A percentile compares a stretch with the other conserved stretches of the same genome.
These are phyloP conservation scores for Zaprionus nigranus DNA, from an alignment of 1,140 invertebrate genomes.

Conservation along the genomic window DNA sequence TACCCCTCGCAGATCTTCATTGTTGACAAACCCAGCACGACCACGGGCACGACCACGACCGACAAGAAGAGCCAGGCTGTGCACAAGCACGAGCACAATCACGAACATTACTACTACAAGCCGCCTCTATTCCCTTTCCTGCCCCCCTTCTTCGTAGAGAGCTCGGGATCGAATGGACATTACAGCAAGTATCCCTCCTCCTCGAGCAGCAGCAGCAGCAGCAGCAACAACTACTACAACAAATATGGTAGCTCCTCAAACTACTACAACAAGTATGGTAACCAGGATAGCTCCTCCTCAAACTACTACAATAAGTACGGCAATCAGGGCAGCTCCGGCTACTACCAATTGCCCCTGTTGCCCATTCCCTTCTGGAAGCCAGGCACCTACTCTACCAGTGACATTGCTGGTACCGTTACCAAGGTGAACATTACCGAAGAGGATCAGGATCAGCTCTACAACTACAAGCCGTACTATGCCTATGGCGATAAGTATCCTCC, in stretches of 20 bases:
- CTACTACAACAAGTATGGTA: slow-evolving; percentile 15
- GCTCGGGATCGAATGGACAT: slow-evolving; percentile 7
- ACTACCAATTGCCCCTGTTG: slow-evolving; percentile 48
- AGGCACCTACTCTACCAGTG: neutral
- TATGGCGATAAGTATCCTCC: neutral
- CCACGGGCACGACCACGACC: neutral
- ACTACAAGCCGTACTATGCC: slow-evolving; percentile 14
- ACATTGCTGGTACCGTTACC: slow-evolving; percentile 5
- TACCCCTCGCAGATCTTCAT: slow-evolving; percentile 6
- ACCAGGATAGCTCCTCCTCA: slow-evolving; percentile 14
- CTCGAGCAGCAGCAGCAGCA: neutral
- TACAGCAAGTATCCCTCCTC: slow-evolving; percentile 4
- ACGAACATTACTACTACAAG: slow-evolving; percentile 29
- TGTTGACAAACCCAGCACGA: neutral
- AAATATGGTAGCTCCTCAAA: slow-evolving; percentile 4
- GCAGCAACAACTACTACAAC: slow-evolving; percentile 3
- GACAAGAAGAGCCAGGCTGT: neutral
- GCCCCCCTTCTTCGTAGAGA: slow-evolving; percentile 2
- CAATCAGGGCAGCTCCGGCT: slow-evolving; percentile 20
- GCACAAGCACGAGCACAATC: neutral
- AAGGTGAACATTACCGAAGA: neutral
- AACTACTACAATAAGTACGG: slow-evolving; percentile 15
- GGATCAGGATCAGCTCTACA: slow-evolving; percentile 7
- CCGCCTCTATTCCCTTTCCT: slow-evolving; percentile 24
- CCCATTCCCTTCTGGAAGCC: slow-evolving; percentile 64